Evolutionary conservation across 2,888 invertebrate species (phyloP).

Genomic region (Artemia sp.): DNA sequence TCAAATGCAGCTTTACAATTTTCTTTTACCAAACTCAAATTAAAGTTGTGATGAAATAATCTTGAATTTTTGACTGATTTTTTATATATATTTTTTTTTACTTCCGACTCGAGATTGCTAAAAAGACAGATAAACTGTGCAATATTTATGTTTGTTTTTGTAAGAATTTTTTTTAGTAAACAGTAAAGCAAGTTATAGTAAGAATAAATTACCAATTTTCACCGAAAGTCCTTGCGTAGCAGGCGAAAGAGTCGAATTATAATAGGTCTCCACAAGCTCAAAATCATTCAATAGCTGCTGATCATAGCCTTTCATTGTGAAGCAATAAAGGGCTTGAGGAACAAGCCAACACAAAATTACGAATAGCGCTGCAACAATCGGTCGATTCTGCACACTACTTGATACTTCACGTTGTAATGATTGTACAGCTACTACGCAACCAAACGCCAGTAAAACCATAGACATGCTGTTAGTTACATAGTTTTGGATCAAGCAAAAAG

Average conservation of each 20-base stretch:
- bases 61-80: too few relatives aligned
- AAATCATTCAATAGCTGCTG: not conserved
- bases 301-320: conserved; percentile 19
- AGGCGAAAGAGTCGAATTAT: not conserved
- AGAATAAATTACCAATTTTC: conserved; percentile 9
- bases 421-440: conserved; percentile 18
- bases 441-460: conserved; percentile 23
- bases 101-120: too few relatives aligned
- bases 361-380: conserved; percentile 18
- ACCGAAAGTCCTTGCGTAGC: conserved; percentile 3
- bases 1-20: too few relatives aligned
- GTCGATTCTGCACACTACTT: not conserved
- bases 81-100: too few relatives aligned
- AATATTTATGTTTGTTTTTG: too few relatives aligned
- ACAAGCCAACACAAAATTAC: conserved; percentile 22
- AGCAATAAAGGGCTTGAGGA: conserved; percentile 23
- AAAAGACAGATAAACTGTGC: too few relatives aligned
- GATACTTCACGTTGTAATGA: not conserved
- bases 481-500: conserved; percentile 24
- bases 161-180: too few relatives aligned
- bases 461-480: conserved; percentile 24
- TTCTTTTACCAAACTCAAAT: too few relatives aligned
- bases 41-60: too few relatives aligned
- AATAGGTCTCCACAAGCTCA: not conserved
- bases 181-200: too few relatives aligned